phyloP scores from a whole-genome alignment of 1,140 invertebrate species.

The Gonatopus flavifemur region DNA sequence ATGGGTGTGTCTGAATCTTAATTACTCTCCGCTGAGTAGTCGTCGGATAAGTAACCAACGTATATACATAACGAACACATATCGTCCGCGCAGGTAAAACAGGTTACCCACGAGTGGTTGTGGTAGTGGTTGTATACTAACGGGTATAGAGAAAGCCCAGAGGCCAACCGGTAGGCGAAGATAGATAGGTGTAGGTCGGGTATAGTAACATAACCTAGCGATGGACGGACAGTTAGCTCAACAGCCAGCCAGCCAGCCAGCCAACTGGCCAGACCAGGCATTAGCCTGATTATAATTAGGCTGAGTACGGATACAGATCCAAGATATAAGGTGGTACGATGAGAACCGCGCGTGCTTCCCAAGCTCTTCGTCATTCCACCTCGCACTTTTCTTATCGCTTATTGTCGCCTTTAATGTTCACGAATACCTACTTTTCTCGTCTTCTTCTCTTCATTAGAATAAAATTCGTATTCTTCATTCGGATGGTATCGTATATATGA shows the following conservation, averaged over 20 bases:
- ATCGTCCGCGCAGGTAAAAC: conserved; percentile 38
- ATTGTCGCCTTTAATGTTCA: too few relatives aligned
- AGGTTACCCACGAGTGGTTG: too few relatives aligned
- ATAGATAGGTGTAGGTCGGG: conserved; percentile 23
- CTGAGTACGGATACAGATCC: conserved; percentile 55
- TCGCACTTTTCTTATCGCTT: conserved; percentile 30
- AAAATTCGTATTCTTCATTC: too few relatives aligned
- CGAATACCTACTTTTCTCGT: too few relatives aligned
- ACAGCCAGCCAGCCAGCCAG: conserved; percentile 12
- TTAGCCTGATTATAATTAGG: conserved; percentile 61
- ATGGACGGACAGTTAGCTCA: too few relatives aligned
- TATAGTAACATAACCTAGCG: conserved; percentile 31
- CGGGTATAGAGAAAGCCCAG: neutral
- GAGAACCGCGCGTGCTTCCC: conserved; percentile 20
- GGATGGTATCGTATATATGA: too few relatives aligned
- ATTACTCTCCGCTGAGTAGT: conserved; percentile 48
- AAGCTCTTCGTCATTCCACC: conserved; percentile 36
- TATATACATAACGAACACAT: conserved; percentile 37
- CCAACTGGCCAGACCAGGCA: conserved; percentile 40
- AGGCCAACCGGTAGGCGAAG: neutral
- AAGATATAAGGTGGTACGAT: conserved; percentile 46
- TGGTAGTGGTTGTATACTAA: conserved; percentile 3
- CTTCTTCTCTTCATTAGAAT: too few relatives aligned
- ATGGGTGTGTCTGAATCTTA: conserved; percentile 60
- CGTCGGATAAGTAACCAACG: conserved; percentile 48